Base-by-base conservation (phyloP, 64 coral and sea anemone species). In the Orbicella faveolata region DNA sequence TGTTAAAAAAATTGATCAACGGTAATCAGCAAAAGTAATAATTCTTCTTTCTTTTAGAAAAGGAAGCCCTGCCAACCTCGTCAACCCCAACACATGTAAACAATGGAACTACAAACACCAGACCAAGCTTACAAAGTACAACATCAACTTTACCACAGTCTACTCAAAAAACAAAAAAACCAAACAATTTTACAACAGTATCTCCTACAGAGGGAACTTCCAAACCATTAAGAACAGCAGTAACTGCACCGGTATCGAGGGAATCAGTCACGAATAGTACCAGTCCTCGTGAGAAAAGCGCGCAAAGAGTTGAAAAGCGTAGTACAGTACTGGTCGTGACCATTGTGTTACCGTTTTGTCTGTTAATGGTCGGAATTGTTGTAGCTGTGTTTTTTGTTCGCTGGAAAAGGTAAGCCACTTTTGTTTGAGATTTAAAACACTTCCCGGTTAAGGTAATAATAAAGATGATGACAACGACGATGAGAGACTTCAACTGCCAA, bases 341-440 rank as follows among this genome's bases (percentile, higher is more conserved):
- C 0, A 16, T 81, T 62, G 54, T 23, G 35, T 63, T 63, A 26
- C 55, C 54, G 7, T 19, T 63, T 62, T 81, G 54, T 18, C 15
- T 81, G 25, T 81, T 33, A 81, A 55, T 21, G 2, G 67, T 63
- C 17, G 79, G 79, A 57, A 55, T 81, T 25, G 79, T 25, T 15
- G 54, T 16, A n/a, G 79, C 79, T 64, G 54, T 81, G 33, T 81
- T 61, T 25, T 81, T 81, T 36, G 55, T 81, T 12, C 79, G 79
- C 57, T 63, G 79, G 79, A 81, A 81, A 63, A 81, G 30, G 79
- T 81, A n/a, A 63, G 79, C 3, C 30, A 23, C 13, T 62, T 36
- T 59, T 16, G 55, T 59, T 16, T 12, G 11, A 59, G 11, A 9
- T 59, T 2, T 13, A 6, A 1, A 2, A 9, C 2, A 1, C 9